Conservation (phyloP, 2,113 vertebrate species). For the Apus apus region DNA sequence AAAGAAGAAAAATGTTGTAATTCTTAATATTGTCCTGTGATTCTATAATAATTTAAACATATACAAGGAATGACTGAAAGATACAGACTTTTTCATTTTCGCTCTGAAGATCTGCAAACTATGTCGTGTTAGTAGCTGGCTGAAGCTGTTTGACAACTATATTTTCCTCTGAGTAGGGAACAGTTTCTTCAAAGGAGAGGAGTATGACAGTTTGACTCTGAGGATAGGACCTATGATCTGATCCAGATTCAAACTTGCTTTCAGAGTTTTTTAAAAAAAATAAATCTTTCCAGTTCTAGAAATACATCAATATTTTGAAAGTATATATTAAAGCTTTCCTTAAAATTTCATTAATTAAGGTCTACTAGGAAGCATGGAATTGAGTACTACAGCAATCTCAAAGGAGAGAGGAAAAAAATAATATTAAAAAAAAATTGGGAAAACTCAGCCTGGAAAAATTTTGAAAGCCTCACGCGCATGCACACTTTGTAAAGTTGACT, state of each 20-base stretch:
- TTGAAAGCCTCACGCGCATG: not conserved
- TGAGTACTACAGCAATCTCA: not conserved
- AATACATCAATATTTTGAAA: not conserved
- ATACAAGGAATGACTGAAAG: not conserved
- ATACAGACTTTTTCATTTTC: not conserved
- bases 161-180: not conserved
- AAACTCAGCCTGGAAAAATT: accelerated
- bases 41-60: not conserved
- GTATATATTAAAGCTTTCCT: not conserved
- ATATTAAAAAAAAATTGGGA: not conserved
- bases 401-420: not conserved
- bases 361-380: not conserved
- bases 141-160: not conserved
- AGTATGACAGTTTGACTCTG: not conserved
- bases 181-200: not conserved
- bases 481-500: not conserved
- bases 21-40: not conserved
- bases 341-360: not conserved
- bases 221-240: not conserved
- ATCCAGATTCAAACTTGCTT: not conserved
- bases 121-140: not conserved
- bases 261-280: not conserved
- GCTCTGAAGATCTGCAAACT: not conserved
- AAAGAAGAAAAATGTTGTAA: not conserved
- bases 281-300: not conserved